Conservation (phyloP, 2,888 invertebrate species). For the Boloria euphrosyne region DNA sequence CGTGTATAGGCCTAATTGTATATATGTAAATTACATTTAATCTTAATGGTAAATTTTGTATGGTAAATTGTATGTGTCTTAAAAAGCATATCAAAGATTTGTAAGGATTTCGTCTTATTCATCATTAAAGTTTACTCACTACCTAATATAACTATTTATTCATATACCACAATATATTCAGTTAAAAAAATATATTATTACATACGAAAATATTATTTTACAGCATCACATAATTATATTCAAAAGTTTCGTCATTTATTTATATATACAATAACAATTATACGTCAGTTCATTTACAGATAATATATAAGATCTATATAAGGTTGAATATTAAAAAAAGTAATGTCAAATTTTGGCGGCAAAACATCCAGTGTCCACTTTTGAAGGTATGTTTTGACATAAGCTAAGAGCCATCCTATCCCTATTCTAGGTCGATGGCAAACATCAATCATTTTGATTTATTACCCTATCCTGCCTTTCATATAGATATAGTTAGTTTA, state of each 20-base stretch:
- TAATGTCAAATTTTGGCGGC: too few species aligned
- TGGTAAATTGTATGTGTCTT: constrained; percentile 77
- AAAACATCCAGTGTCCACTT: too few species aligned
- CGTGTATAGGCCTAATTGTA: constrained; percentile 57
- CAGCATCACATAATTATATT: constrained; percentile 10
- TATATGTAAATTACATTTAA: constrained; percentile 66
- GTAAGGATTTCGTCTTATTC: constrained; percentile 47
- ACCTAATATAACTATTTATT: background rate
- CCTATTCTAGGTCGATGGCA: too few species aligned
- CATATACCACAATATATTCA: background rate
- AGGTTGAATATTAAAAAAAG: too few species aligned
- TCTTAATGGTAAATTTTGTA: constrained; percentile 61
- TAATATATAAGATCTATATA: too few species aligned
- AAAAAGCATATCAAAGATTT: constrained; percentile 81
- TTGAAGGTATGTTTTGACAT: too few species aligned
- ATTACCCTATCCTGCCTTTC: constrained; percentile 39
- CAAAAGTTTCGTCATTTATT: background rate
- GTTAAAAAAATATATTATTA: background rate
- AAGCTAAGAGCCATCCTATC: too few species aligned
- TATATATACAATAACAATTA: background rate
- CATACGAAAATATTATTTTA: constrained; percentile 9
- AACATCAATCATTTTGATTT: constrained; percentile 45
- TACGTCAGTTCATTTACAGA: too few species aligned
- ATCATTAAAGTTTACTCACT: constrained; percentile 11
- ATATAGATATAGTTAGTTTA: constrained; percentile 37